phyloP scores from a whole-genome alignment of 2,797 vertebrate genomes.

The Denticeps clupeoides region DNA sequence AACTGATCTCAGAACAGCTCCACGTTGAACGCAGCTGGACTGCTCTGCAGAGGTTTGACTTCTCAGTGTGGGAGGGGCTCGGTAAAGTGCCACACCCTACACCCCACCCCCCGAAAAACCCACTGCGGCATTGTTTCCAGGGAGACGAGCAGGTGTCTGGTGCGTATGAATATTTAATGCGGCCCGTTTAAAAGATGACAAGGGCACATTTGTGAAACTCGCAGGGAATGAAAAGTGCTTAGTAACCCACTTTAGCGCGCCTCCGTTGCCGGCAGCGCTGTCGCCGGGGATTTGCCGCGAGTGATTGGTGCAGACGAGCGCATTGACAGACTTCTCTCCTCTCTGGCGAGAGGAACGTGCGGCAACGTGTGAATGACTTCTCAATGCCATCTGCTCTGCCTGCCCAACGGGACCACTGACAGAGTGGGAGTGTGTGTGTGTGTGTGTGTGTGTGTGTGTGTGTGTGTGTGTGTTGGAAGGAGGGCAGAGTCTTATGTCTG shows the following conservation, averaged over 20 bases:
- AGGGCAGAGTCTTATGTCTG: background rate
- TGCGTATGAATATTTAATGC: constrained; percentile 36
- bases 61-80: too few species aligned
- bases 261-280: constrained; percentile 16
- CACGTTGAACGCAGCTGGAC: too few species aligned
- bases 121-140: too few species aligned
- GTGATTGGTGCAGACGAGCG: constrained; percentile 32
- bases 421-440: constrained; percentile 1
- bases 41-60: too few species aligned
- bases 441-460: constrained; percentile 10
- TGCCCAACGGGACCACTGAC: constrained; percentile 24
- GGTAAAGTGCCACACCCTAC: too few species aligned
- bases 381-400: constrained; percentile 34
- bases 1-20: too few species aligned
- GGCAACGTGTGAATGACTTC: constrained; percentile 39
- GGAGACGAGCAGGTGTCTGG: constrained; percentile 29
- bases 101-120: too few species aligned
- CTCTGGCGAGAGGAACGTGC: constrained; percentile 26
- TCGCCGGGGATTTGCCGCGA: constrained; percentile 26
- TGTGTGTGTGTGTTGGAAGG: too few species aligned
- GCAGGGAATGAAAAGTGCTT: constrained; percentile 32
- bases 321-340: constrained; percentile 33
- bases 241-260: constrained; percentile 34
- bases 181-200: constrained; percentile 36
- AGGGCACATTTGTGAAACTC: constrained; percentile 35